Evolutionary conservation across 2,888 invertebrate genomes (phyloP).

Genomic region (Cosmorhoe ocellata): DNA sequence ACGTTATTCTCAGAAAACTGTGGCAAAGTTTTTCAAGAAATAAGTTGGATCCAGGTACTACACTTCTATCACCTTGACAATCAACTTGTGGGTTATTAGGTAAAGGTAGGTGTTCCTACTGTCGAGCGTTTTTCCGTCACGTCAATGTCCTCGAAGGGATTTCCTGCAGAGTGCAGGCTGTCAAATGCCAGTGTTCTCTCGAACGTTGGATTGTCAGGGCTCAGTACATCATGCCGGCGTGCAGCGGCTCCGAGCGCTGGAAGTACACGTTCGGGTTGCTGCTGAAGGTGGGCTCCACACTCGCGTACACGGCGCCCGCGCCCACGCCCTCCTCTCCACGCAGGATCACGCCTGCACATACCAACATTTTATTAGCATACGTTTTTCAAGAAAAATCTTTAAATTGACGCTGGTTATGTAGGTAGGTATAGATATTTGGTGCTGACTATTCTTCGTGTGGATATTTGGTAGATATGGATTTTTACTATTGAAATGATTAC

Average conservation of each 20-base stretch:
- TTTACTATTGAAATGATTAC: not conserved
- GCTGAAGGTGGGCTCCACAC: slow-evolving; percentile 91
- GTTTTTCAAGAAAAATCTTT: no score
- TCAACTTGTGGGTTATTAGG: no score
- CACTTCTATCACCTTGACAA: no score
- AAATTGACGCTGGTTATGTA: no score
- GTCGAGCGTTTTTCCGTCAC: no score
- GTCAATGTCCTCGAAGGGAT: not conserved
- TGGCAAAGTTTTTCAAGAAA: no score
- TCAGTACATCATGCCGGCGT: slow-evolving; percentile 96
- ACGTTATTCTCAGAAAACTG: no score
- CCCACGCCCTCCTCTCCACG: slow-evolving; percentile 85
- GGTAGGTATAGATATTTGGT: no score
- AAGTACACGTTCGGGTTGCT: slow-evolving; percentile 96
- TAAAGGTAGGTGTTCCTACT: no score
- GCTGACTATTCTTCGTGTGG: not conserved
- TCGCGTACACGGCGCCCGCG: slow-evolving; percentile 90
- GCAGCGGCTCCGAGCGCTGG: slow-evolving; percentile 90
- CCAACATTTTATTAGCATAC: slow-evolving; percentile 27
- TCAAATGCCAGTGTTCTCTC: slow-evolving; percentile 75
- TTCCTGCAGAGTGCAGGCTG: slow-evolving; percentile 43
- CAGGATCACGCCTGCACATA: slow-evolving; percentile 86
- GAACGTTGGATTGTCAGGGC: slow-evolving; percentile 79
- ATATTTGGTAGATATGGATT: not conserved
- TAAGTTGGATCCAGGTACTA: no score